Conservation (phyloP, 2,797 vertebrate genomes). For the Prunella strophiata region DNA sequence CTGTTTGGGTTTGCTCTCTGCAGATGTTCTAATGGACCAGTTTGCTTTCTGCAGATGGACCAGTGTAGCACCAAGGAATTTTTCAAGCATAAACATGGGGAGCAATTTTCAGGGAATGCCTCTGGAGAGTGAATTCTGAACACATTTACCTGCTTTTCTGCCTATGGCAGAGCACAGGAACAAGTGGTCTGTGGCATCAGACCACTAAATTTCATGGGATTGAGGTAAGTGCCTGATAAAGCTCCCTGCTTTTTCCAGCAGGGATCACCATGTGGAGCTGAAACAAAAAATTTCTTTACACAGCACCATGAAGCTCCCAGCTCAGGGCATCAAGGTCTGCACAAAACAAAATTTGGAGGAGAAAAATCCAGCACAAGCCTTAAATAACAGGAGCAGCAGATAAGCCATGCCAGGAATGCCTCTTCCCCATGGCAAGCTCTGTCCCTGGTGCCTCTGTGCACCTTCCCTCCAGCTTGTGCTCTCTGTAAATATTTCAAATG, state of each 20-base stretch:
- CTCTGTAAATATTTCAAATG: conserved; percentile 40
- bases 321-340: neutral
- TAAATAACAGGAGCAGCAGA: neutral
- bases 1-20: neutral
- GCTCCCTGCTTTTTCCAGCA: neutral
- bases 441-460: neutral
- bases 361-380: neutral
- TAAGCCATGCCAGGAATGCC: neutral
- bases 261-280: neutral
- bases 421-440: neutral
- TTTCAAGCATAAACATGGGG: neutral
- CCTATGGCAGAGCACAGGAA: rapidly evolving
- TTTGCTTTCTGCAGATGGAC: neutral
- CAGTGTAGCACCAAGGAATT: neutral
- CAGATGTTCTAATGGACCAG: neutral
- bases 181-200: neutral
- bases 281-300: neutral
- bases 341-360: neutral
- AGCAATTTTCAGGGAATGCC: neutral
- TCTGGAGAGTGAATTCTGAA: neutral
- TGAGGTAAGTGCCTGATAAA: neutral
- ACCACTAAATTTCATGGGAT: neutral
- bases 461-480: conserved; percentile 29
- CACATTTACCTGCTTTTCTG: neutral
- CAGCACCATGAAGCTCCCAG: neutral